phyloP scores from a whole-genome alignment of 2,113 vertebrate species.

The Bubalus kerabau region DNA sequence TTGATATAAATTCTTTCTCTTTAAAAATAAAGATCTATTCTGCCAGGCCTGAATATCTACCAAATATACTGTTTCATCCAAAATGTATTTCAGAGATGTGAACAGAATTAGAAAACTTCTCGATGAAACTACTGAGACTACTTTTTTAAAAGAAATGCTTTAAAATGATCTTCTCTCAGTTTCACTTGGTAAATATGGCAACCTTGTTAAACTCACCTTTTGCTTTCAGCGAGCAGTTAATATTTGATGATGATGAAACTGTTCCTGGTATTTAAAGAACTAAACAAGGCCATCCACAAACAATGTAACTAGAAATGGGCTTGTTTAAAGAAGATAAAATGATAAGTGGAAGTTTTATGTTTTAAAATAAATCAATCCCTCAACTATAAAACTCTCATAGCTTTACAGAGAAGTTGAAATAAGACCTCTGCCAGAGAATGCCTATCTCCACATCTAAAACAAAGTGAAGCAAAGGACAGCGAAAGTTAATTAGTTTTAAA shows the following conservation, averaged over 20 bases:
- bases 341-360: constrained; percentile 37
- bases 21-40: constrained; percentile 16
- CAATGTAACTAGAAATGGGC: constrained; percentile 33
- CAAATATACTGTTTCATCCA: background rate
- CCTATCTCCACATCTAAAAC: constrained; percentile 23
- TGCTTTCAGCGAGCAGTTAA: constrained; percentile 41
- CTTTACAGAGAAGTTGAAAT: constrained; percentile 45
- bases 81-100: constrained; percentile 4
- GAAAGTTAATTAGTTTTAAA: constrained; percentile 31
- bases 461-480: constrained; percentile 26
- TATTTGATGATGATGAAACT: constrained; percentile 64
- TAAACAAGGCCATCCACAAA: constrained; percentile 41
- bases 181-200: background rate
- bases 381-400: constrained; percentile 32
- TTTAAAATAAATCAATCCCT: constrained; percentile 49
- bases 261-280: constrained; percentile 55
- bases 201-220: background rate
- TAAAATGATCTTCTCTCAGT: background rate
- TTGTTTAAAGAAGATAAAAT: constrained; percentile 49
- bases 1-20: constrained; percentile 12
- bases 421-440: constrained; percentile 12
- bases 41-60: background rate
- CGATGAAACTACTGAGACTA: background rate
- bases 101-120: constrained; percentile 2
- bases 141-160: background rate